Percentiles rank a stretch among this genome's conserved stretches.
Evolutionary conservation across 2,888 invertebrate species (phyloP).

Genomic region (Onchidella celtica): DNA sequence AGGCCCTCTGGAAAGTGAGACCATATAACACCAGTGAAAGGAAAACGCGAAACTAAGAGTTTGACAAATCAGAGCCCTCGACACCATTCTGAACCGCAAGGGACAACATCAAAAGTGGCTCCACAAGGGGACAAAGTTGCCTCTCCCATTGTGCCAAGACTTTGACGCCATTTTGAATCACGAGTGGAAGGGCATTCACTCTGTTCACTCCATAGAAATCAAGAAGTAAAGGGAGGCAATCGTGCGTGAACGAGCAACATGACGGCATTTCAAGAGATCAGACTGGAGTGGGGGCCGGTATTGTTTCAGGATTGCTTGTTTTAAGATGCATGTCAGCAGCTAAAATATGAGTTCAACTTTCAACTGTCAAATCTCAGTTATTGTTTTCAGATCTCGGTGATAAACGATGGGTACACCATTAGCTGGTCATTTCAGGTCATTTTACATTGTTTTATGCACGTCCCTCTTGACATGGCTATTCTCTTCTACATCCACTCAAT

Average conservation of each 20-base stretch:
- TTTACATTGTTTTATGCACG: too few species aligned
- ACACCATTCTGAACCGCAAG: background rate
- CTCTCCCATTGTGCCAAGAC: background rate
- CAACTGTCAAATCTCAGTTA: background rate
- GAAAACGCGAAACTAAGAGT: constrained; percentile 30
- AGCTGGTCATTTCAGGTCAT: too few species aligned
- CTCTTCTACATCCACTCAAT: too few species aligned
- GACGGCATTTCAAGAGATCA: constrained; percentile 7
- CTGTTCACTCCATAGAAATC: background rate
- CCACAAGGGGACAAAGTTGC: background rate
- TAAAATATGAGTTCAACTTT: constrained; percentile 13
- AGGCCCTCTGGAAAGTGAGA: too few species aligned
- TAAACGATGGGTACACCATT: too few species aligned
- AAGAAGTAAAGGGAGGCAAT: background rate
- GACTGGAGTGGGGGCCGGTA: background rate
- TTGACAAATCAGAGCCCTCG: constrained; percentile 38
- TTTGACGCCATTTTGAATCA: background rate
- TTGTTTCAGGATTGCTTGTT: background rate
- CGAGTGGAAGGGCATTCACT: background rate
- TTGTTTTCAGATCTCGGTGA: background rate
- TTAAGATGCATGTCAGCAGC: constrained; percentile 1
- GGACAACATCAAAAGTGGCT: background rate
- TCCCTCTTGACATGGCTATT: too few species aligned
- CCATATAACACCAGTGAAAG: too few species aligned
- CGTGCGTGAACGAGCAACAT: constrained; percentile 34